Base-by-base conservation (phyloP, 1,140 invertebrate genomes). In the Ruditapes philippinarum region DNA sequence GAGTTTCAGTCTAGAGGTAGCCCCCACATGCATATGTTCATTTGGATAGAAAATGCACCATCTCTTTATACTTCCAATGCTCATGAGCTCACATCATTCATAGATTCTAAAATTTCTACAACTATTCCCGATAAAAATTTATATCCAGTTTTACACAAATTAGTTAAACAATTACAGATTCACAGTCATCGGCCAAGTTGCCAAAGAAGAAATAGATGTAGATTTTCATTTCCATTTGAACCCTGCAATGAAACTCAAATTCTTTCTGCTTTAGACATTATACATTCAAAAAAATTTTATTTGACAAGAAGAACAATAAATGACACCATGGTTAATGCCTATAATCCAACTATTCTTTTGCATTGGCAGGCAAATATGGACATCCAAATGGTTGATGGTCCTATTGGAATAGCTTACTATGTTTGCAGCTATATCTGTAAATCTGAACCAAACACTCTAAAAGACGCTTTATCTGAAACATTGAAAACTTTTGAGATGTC, bases 361-460 rank as follows among this genome's bases (percentile, higher is more conserved):
- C 70, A 84, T 14, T 89, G 88, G 88, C 42, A 57, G 36, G 88
- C 88, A 31, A 89, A 89, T 40, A 85, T 89, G 88, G 88, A 89
- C 51, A 83, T 89, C 38, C 87, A 89, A 42, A 19, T 89, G 45
- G 51, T 89, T 45, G 38, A 51, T 40, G 79, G 70, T 31, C 14
- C 57, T 31, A 54, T 79, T 68, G 81, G 88, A n/a, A 62, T 76
- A 65, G 68, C 81, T 25, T 78, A 60, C 60, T 89, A 89, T 60
- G 62, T 83, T 17, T 89, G 87, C 33, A 73, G 68, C 31, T 81
- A 89, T 40, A 74, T 89, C 12, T 89, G 87, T 62, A 89, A 89
- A 73, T n/a, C 87, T 54, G 87, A 89, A 88, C 74, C 74, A 57
- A 57, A 88, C 51, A 68, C 25, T 17, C 45, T 88, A 31, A 54